A percentile compares a stretch with the other conserved stretches of the same genome.
These are phyloP conservation scores for Leptatherina wallacei DNA, from an alignment of 2,797 vertebrate species.

Conservation along the genomic window DNA sequence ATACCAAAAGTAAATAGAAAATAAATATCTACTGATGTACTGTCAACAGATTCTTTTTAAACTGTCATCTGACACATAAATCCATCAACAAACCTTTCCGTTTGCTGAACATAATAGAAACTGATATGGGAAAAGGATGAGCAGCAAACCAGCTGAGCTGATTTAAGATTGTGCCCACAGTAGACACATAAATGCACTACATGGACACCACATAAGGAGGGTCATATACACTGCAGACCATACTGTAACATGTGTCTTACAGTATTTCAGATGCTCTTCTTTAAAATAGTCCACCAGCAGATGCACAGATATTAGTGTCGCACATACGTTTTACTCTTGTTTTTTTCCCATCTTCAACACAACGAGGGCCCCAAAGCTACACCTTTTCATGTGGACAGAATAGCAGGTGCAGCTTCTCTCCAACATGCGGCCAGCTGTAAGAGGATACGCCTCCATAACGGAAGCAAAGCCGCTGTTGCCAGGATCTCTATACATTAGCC, in stretches of 20 bases:
- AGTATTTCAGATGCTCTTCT: constrained; percentile 13
- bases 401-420: constrained; percentile 45
- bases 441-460: constrained; percentile 33
- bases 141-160: constrained; percentile 28
- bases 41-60: not conserved
- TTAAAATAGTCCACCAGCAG: constrained; percentile 33
- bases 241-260: not conserved
- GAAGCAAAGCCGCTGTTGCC: constrained; percentile 38
- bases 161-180: constrained; percentile 36
- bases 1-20: constrained; percentile 2
- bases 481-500: constrained; percentile 27
- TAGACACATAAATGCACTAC: constrained; percentile 17
- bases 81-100: constrained; percentile 2
- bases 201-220: constrained; percentile 17
- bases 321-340: constrained; percentile 25
- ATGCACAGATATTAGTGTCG: constrained; percentile 24
- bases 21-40: not conserved
- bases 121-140: constrained; percentile 45
- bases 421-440: constrained; percentile 29
- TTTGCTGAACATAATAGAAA: constrained; percentile 14
- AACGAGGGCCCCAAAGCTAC: constrained; percentile 26
- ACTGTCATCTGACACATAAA: not conserved
- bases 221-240: constrained; percentile 36
- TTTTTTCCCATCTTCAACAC: constrained; percentile 21
- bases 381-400: constrained; percentile 24